phyloP scores from a whole-genome alignment of 2,888 invertebrate genomes.

The Pyrgus malvae region DNA sequence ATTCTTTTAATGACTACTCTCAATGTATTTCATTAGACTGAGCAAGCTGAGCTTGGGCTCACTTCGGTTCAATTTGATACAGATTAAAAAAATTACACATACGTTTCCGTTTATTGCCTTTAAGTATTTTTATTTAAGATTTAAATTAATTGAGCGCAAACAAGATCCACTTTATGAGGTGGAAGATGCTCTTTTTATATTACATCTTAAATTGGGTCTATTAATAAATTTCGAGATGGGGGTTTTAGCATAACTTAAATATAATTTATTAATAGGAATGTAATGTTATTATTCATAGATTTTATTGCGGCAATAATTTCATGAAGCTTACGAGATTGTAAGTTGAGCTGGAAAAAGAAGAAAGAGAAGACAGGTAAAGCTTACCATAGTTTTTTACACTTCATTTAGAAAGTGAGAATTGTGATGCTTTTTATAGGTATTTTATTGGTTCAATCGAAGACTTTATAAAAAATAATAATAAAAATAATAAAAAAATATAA shows the following conservation, averaged over 20 bases:
- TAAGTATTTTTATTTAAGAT: slow-evolving; percentile 62
- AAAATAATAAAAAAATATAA: no score
- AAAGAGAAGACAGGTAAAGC: no score
- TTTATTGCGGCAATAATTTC: slow-evolving; percentile 43
- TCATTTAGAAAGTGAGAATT: no score
- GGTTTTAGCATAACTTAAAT: slow-evolving; percentile 57
- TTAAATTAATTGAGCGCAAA: slow-evolving; percentile 76
- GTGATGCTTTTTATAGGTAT: no score
- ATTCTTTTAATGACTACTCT: slow-evolving; percentile 74
- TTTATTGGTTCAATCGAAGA: no score
- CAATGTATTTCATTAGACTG: slow-evolving; percentile 67
- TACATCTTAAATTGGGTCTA: no score
- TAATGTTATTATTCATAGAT: slow-evolving; percentile 56
- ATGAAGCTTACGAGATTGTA: no score
- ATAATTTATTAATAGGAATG: slow-evolving; percentile 45
- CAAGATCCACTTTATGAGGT: slow-evolving; percentile 61
- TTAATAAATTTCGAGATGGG: no score
- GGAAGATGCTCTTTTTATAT: no score
- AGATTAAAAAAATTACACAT: slow-evolving; percentile 70
- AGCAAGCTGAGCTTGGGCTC: slow-evolving; percentile 50
- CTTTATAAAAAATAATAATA: no score
- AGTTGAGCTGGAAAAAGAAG: no score
- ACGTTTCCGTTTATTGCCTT: slow-evolving; percentile 61
- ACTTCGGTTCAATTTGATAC: slow-evolving; percentile 54
- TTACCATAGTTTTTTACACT: no score